Conservation (phyloP, 2,888 invertebrate genomes). For the Pharmacophagus antenor region DNA sequence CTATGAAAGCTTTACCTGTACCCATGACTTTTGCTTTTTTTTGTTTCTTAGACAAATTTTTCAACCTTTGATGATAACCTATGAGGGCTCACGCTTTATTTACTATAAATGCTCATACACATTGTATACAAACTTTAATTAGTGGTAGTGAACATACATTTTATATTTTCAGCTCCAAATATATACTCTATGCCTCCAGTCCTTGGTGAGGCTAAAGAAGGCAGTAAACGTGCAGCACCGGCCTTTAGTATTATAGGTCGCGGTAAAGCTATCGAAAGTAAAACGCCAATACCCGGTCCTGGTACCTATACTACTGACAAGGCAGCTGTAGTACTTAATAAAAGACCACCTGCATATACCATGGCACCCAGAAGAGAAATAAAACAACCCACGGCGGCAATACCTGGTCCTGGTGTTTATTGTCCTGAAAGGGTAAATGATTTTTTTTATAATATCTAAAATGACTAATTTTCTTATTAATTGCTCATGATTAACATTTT, state of each 20-base stretch:
- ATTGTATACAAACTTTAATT: background rate
- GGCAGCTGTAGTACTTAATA: constrained; percentile 62
- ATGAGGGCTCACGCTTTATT: no score
- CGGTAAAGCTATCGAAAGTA: constrained; percentile 80
- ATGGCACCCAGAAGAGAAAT: constrained; percentile 84
- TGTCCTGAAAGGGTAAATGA: constrained; percentile 81
- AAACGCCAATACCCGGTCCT: constrained; percentile 87
- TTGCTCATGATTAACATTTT: background rate
- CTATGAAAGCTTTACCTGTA: background rate
- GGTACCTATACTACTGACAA: constrained; percentile 86
- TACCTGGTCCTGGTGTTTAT: constrained; percentile 84
- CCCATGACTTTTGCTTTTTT: background rate
- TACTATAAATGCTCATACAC: no score
- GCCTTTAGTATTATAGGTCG: constrained; percentile 94
- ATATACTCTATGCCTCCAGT: constrained; percentile 92
- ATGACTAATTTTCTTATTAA: background rate
- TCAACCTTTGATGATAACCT: no score
- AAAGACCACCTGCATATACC: constrained; percentile 89
- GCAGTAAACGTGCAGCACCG: constrained; percentile 86
- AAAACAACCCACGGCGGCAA: constrained; percentile 58
- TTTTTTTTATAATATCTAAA: background rate
- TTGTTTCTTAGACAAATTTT: no score
- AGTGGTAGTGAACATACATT: background rate
- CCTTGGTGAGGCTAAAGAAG: constrained; percentile 81
- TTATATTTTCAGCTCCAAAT: constrained; percentile 87